Evolutionary conservation across 1,140 invertebrate species (phyloP), one percentile per base, ranked within the genome.

Genomic region (Choristoneura fumiferana): DNA sequence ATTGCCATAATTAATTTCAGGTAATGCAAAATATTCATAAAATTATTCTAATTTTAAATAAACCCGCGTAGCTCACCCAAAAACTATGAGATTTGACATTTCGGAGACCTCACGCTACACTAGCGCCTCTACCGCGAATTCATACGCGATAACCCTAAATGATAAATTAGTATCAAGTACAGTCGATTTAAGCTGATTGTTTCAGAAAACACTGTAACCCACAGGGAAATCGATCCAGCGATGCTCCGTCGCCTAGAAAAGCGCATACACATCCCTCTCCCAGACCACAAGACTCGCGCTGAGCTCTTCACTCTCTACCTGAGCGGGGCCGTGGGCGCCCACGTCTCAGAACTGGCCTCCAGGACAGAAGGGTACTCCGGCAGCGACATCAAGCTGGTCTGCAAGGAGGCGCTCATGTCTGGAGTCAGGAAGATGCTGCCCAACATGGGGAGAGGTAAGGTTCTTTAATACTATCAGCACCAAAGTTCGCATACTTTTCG

Each of bases 161-260:
- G n/a, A n/a, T n/a, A n/a, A n/a, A n/a, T n/a, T n/a, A n/a, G n/a
- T n/a, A n/a, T n/a, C n/a, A n/a, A n/a, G n/a, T n/a, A n/a, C n/a
- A n/a, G n/a, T n/a, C n/a, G n/a, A n/a, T n/a, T n/a, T n/a, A n/a
- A n/a, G n/a, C n/a, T n/a, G n/a, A n/a, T n/a, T n/a, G n/a, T n/a
- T n/a, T n/a, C n/a, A n/a, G n/a, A n/a, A n/a, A n/a, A n/a, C n/a
- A n/a, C n/a, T n/a, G n/a, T n/a, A n/a, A n/a, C n/a, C n/a, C 71
- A 35, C 69, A 96, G 95, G 95, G 96, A 97, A 76, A 92, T 98
- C 58, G 97, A 98, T 81, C 89, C 94, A 64, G 97, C 97, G 0
- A 94, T 98, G 73, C 81, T 98, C 35, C 88, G 97, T 49, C 91
- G 97, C 53, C 91, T 98, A 43, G 97, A 98, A 73, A 98, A 98